phyloP scores from a whole-genome alignment of 2,797 vertebrate species.

The Helarctos malayanus region DNA sequence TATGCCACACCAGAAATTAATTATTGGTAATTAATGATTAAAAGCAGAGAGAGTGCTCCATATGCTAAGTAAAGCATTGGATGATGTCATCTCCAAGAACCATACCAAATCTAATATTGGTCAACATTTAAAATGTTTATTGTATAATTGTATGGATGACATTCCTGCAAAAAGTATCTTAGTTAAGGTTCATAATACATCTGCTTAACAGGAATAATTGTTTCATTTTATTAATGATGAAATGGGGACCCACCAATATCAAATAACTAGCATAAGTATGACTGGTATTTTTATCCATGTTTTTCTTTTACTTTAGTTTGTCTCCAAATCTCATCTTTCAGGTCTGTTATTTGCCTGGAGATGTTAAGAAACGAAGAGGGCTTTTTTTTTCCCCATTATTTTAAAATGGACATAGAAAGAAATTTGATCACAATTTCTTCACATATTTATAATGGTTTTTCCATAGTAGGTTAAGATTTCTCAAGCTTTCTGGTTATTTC shows the following conservation, averaged over 20 bases:
- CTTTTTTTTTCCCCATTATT: not conserved
- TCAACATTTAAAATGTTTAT: slow-evolving; percentile 12
- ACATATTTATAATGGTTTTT: not conserved
- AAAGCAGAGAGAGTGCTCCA: not conserved
- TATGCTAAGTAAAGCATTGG: not conserved
- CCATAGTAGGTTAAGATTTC: not conserved
- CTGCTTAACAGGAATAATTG: not conserved
- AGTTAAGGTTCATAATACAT: not conserved
- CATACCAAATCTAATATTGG: not conserved
- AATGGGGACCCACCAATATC: not conserved
- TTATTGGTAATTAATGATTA: not conserved
- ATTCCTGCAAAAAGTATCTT: not conserved
- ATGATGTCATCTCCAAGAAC: not conserved
- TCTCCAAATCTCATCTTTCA: not conserved
- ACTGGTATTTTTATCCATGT: not conserved
- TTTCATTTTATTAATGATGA: not conserved
- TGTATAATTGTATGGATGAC: not conserved
- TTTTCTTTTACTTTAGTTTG: not conserved
- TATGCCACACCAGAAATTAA: not conserved
- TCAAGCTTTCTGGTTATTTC: not conserved
- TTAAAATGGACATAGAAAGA: not conserved
- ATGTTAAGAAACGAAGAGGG: not conserved
- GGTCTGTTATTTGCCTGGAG: not conserved
- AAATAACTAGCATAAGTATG: not conserved
- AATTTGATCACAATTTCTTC: not conserved